A percentile compares a stretch with the other conserved stretches of the same genome.
phyloP scores from a whole-genome alignment of 2,888 invertebrate genomes.

The Uloborus plumipes region DNA sequence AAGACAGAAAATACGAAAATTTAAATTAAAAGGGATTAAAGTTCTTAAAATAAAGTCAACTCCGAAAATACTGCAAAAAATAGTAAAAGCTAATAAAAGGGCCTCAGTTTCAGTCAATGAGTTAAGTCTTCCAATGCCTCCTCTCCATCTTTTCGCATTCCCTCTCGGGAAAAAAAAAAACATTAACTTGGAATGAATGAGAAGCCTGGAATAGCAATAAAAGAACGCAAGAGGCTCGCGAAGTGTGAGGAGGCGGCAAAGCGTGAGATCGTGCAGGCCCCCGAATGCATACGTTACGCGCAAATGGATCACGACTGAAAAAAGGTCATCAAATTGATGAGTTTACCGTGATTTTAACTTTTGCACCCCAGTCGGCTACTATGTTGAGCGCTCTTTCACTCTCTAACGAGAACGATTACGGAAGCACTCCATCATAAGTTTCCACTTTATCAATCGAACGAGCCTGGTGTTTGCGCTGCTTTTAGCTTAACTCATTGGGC shows the following conservation, averaged over 20 bases:
- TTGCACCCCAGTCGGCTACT: conserved; percentile 22
- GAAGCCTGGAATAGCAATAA: neutral
- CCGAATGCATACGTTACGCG: conserved; percentile 62
- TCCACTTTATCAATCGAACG: too few species aligned
- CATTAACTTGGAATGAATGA: conserved; percentile 38
- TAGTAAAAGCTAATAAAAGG: too few species aligned
- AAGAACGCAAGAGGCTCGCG: neutral
- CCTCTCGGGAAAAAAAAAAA: conserved; percentile 6
- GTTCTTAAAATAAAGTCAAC: too few species aligned
- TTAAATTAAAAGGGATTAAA: too few species aligned
- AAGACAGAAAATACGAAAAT: too few species aligned
- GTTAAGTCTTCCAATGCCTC: neutral
- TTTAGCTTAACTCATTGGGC: too few species aligned
- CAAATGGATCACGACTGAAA: conserved; percentile 56
- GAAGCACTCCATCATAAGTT: too few species aligned
- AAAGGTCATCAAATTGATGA: conserved; percentile 59
- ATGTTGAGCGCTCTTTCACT: neutral
- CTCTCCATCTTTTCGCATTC: conserved; percentile 31
- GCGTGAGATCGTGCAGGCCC: conserved; percentile 52
- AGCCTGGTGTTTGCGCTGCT: too few species aligned
- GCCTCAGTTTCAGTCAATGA: too few species aligned
- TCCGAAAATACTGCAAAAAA: too few species aligned
- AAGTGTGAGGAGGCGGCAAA: conserved; percentile 44
- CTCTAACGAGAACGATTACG: too few species aligned
- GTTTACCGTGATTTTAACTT: conserved; percentile 53